Base-by-base conservation (phyloP, 2,113 vertebrate species). In the Dendropsophus ebraccatus region DNA sequence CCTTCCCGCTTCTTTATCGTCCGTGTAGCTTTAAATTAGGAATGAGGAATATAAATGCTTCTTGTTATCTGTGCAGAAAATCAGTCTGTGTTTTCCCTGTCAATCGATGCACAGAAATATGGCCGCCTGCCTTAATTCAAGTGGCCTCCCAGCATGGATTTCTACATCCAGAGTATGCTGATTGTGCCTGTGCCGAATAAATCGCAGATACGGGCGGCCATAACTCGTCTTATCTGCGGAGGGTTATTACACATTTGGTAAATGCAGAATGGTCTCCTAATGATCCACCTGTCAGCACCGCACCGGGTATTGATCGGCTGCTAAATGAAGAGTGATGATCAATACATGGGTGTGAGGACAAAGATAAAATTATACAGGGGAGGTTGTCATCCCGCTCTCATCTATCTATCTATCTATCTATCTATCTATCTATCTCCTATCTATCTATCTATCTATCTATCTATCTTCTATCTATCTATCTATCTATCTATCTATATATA, bases 281-380 rank as follows among this genome's bases (percentile, higher is more conserved):
- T 67, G 60, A 69, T 25, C 60, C 62, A 14, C 13, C 25, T 35
- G 67, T 82, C 62, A 69, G 41, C 80, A 16, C 30, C 4, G 47
- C 5, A 28, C 30, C 62, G 17, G 25, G 1, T 70, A 82, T 70
- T 70, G 80, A 82, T 82, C 67, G n/a, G 80, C 45, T 3, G 45
- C 80, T 70, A 69, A 52, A 82, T 69, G 80, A 82, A 82, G 80
- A 50, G 56, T 37, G 32, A 23, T 35, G 25, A 70, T 69, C 62
- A 82, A 82, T 70, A 69, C 2, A 25, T n/a, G 45, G 19, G 45
- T 25, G 12, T 67, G 28, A 25, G 17, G n/a, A 32, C 58, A 10
- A 30, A 45, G 37, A 30, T 81, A 67, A 28, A 81, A 81, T 67
- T 49, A 67, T 81, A 81, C 80, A 82, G 21, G 52, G 67, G 21